phyloP scores from a whole-genome alignment of 2,113 vertebrate genomes.

The Glareola pratincola region DNA sequence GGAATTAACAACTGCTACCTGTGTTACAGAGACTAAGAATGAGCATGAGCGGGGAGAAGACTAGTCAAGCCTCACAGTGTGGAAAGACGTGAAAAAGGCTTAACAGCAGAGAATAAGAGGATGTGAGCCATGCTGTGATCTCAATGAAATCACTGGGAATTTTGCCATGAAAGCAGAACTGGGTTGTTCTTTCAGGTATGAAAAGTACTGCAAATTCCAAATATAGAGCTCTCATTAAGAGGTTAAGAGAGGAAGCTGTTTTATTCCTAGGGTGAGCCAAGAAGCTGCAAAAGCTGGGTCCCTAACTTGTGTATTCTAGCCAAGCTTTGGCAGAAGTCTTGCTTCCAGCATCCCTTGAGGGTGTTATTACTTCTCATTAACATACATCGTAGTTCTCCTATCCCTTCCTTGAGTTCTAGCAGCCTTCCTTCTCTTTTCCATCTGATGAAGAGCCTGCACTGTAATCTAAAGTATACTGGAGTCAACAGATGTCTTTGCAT shows the following conservation, averaged over 20 bases:
- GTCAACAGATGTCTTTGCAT: background rate
- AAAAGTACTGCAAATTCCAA: background rate
- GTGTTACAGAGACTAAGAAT: background rate
- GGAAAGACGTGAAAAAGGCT: background rate
- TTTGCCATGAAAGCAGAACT: background rate
- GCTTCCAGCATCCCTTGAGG: background rate
- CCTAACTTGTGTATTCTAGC: background rate
- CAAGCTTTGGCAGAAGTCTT: background rate
- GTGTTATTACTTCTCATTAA: background rate
- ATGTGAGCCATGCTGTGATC: background rate
- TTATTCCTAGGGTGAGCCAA: background rate
- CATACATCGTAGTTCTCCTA: background rate
- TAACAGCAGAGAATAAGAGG: background rate
- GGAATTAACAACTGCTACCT: background rate
- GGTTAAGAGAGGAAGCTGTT: background rate
- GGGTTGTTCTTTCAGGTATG: conserved; percentile 26
- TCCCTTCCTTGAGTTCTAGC: background rate
- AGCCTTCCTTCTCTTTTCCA: background rate
- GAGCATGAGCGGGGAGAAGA: background rate
- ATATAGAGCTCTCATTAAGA: background rate
- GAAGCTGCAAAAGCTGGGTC: background rate
- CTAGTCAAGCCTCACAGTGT: fast-evolving
- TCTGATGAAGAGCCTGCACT: background rate
- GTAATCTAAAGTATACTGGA: background rate
- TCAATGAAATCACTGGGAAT: background rate